These are phyloP conservation scores for Aphelocoma californica DNA, from an alignment of 2,797 vertebrate species.

Conservation along the genomic window DNA sequence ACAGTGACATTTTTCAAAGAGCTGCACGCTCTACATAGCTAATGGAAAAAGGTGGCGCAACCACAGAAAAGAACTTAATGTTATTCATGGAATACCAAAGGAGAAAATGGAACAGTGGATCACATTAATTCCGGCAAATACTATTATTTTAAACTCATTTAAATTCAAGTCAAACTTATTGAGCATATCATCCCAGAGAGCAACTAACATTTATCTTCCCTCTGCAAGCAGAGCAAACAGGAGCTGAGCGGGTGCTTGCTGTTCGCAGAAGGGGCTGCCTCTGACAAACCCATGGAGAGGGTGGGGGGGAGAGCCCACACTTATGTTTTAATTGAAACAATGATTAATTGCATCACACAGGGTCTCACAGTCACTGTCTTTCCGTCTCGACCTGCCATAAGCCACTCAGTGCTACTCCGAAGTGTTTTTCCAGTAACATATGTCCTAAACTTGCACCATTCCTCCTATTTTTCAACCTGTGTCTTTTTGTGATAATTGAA, in stretches of 20 bases:
- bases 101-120: slow-evolving; percentile 13
- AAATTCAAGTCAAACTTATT: slow-evolving; percentile 30
- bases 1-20: slow-evolving; percentile 39
- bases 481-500: neutral
- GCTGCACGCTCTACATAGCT: neutral
- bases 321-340: neutral
- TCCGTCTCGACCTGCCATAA: neutral
- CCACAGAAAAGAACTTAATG: neutral
- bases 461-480: neutral
- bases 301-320: neutral
- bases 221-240: neutral
- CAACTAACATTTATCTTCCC: slow-evolving; percentile 13
- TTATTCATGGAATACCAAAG: slow-evolving; percentile 49
- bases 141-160: slow-evolving; percentile 52
- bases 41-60: slow-evolving; percentile 11
- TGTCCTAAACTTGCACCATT: neutral
- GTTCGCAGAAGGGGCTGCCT: neutral
- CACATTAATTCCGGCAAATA: slow-evolving; percentile 36
- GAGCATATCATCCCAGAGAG: neutral
- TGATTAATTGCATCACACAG: neutral
- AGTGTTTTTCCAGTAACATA: neutral
- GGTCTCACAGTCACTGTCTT: fast-evolving
- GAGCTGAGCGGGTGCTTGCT: neutral
- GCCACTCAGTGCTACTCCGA: neutral
- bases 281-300: neutral